Evolutionary conservation across 2,113 vertebrate species (phyloP).

Genomic region (Peromyscus polionotus): DNA sequence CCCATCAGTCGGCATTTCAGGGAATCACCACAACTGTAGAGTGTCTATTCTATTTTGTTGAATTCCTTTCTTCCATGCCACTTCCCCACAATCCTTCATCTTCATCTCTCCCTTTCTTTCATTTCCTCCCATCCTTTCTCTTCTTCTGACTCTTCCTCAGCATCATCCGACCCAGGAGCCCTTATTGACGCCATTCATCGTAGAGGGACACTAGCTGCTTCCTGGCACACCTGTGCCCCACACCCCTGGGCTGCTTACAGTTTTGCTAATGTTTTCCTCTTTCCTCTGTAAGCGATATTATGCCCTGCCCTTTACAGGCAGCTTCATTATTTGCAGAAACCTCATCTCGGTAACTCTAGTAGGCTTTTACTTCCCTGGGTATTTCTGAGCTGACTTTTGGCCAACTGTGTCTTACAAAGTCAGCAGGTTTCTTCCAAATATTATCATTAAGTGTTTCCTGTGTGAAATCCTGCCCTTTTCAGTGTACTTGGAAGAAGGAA

Average conservation of each 20-base stretch:
- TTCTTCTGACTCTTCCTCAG: background rate
- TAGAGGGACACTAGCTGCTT: constrained; percentile 52
- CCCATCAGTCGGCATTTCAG: constrained; percentile 10
- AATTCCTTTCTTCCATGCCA: background rate
- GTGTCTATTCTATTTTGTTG: background rate
- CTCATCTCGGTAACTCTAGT: constrained; percentile 74
- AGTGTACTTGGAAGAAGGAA: constrained; percentile 85
- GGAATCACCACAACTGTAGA: background rate
- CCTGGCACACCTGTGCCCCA: constrained; percentile 63
- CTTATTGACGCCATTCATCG: background rate
- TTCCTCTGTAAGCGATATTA: constrained; percentile 80
- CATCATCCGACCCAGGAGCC: background rate
- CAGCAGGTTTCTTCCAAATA: constrained; percentile 85
- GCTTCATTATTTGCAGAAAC: constrained; percentile 69
- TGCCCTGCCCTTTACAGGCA: constrained; percentile 78
- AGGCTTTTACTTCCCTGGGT: constrained; percentile 74
- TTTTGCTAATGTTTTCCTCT: constrained; percentile 60
- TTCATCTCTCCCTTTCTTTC: background rate
- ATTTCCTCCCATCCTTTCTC: background rate
- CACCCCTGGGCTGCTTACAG: constrained; percentile 62
- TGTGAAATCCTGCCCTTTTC: constrained; percentile 82
- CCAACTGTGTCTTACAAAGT: constrained; percentile 84
- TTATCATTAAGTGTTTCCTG: constrained; percentile 86
- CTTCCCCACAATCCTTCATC: background rate
- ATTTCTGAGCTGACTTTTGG: constrained; percentile 83